Percentiles rank a stretch among this genome's conserved stretches.
Conservation (phyloP, 37 sponge, comb jelly and placozoan genomes). For the Spongilla lacustris region DNA sequence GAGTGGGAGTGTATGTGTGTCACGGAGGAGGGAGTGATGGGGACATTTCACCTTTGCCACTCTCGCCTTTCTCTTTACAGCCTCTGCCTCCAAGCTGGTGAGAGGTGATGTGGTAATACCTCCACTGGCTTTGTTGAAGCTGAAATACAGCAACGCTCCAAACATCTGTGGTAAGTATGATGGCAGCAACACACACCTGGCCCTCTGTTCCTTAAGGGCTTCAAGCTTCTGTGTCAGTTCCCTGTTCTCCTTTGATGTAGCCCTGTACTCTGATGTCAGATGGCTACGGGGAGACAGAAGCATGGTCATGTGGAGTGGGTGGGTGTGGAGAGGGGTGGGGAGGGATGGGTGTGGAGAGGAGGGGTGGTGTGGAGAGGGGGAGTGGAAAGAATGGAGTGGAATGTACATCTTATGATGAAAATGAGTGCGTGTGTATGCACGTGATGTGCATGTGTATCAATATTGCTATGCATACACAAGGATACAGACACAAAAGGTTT, state of each 20-base stretch:
- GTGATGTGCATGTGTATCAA: too few species aligned
- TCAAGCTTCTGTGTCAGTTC: slow-evolving; percentile 22
- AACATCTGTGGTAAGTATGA: too few species aligned
- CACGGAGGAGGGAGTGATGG: neutral
- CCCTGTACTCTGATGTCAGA: slow-evolving; percentile 33
- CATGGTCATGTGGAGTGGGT: neutral
- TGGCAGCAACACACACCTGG: neutral
- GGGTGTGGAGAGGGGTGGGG: neutral
- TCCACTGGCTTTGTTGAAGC: neutral
- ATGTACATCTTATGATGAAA: neutral
- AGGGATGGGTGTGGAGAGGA: neutral
- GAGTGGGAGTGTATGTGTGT: neutral
- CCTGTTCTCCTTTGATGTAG: slow-evolving; percentile 11
- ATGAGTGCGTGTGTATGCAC: neutral
- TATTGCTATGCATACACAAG: too few species aligned
- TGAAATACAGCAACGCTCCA: neutral
- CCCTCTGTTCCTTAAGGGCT: slow-evolving; percentile 15
- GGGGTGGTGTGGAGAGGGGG: neutral
- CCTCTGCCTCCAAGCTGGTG: slow-evolving; percentile 5
- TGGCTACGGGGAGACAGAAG: neutral
- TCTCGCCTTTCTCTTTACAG: slow-evolving; percentile 24
- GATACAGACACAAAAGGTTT: too few species aligned
- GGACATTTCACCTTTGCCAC: slow-evolving; percentile 10
- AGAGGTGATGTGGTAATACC: neutral
- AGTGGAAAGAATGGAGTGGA: neutral